phyloP scores from a whole-genome alignment of 2,113 vertebrate species.

The Ariopsis seemanni region DNA sequence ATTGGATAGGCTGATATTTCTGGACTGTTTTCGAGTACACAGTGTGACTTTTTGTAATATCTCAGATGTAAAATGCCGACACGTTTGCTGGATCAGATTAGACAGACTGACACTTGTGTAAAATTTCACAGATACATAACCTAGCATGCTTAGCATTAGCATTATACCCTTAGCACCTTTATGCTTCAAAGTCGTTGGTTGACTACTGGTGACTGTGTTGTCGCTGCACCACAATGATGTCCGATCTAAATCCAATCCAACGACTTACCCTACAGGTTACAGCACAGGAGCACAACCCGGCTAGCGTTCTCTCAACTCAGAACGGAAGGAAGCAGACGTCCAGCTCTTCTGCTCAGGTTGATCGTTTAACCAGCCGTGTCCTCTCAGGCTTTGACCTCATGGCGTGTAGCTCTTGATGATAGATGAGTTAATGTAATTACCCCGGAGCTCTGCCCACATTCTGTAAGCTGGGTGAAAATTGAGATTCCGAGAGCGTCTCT shows the following conservation, averaged over 20 bases:
- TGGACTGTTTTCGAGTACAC: neutral
- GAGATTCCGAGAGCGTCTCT: constrained; percentile 68
- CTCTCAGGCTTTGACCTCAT: constrained; percentile 59
- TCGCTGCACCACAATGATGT: constrained; percentile 37
- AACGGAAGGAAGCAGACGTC: neutral
- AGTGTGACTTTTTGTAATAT: too few species aligned
- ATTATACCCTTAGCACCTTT: neutral
- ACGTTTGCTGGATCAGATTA: neutral
- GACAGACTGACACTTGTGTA: neutral
- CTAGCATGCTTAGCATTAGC: neutral
- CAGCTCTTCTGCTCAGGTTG: constrained; percentile 54
- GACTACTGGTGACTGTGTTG: constrained; percentile 47
- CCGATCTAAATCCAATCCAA: constrained; percentile 23
- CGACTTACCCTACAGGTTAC: constrained; percentile 24
- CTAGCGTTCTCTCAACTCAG: neutral
- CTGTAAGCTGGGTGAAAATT: constrained; percentile 76
- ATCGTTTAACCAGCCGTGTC: constrained; percentile 52
- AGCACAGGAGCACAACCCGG: neutral
- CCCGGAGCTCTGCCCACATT: constrained; percentile 72
- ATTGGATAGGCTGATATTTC: neutral
- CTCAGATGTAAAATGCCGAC: too few species aligned
- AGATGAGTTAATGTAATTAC: constrained; percentile 74
- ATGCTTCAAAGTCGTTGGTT: constrained; percentile 48
- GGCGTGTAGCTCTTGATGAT: constrained; percentile 59
- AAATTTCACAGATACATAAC: neutral